These are phyloP conservation scores for Hafferia zeledoni DNA, from an alignment of 2,797 vertebrate genomes.

Conservation along the genomic window DNA sequence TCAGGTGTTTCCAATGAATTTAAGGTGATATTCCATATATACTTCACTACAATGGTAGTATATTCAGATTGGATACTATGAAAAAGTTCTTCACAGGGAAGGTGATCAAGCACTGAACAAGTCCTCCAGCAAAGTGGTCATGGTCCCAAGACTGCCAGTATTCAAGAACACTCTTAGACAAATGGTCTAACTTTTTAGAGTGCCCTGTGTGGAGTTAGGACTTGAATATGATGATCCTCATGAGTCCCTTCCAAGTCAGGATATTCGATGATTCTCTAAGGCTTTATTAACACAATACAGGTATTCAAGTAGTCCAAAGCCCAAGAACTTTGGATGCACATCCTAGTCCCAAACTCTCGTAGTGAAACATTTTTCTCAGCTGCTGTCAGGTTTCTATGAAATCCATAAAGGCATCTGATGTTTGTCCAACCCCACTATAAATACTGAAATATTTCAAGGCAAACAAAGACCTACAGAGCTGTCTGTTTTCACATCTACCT, in stretches of 20 bases:
- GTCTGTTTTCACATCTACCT: not conserved
- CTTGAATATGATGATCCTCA: not conserved
- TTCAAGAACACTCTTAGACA: not conserved
- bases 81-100: not conserved
- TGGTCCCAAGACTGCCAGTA: not conserved
- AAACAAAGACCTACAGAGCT: not conserved
- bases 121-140: not conserved
- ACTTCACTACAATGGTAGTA: not conserved
- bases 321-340: not conserved
- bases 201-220: not conserved
- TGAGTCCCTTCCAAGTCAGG: not conserved
- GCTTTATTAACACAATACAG: not conserved
- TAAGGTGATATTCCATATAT: not conserved
- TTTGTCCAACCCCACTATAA: not conserved
- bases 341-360: not conserved
- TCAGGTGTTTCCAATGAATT: not conserved
- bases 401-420: not conserved
- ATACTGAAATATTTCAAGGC: not conserved
- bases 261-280: not conserved
- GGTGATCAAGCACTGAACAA: not conserved
- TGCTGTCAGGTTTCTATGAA: not conserved
- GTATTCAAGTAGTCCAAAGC: not conserved
- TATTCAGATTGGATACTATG: not conserved
- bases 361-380: not conserved
- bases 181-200: not conserved